A percentile compares a stretch with the other conserved stretches of the same genome.
Evolutionary conservation across 2,888 invertebrate genomes (phyloP).

Genomic region (Oligia fasciuncula): DNA sequence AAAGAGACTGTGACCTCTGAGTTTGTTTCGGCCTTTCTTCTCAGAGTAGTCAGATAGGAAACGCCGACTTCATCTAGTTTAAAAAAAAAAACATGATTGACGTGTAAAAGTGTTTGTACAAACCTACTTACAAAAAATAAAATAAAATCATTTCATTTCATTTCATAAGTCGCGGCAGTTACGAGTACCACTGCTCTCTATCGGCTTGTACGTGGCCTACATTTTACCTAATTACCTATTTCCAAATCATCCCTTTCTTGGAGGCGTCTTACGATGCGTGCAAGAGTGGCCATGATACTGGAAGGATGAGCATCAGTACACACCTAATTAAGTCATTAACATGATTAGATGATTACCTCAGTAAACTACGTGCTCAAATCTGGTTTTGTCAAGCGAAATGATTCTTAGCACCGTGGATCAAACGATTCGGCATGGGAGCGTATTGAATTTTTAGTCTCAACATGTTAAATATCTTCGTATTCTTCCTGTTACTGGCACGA

Average conservation of each 20-base stretch:
- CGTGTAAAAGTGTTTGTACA: no score
- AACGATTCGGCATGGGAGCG: neutral
- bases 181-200: no score
- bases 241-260: neutral
- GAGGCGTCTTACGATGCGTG: constrained; percentile 16
- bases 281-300: neutral
- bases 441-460: neutral
- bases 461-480: no score
- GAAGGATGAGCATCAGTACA: constrained; percentile 42
- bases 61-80: no score
- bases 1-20: no score
- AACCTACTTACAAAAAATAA: no score
- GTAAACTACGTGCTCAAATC: constrained; percentile 17
- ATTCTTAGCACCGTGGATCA: constrained; percentile 23
- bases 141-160: no score
- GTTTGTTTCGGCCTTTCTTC: no score
- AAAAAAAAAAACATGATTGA: no score
- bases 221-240: neutral
- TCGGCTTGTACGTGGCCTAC: neutral
- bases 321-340: constrained; percentile 35
- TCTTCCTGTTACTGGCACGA: no score
- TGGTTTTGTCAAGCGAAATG: constrained; percentile 33
- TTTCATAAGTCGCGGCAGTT: no score
- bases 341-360: constrained; percentile 1
- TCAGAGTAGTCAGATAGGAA: no score